Base-by-base conservation (phyloP, 53 echinoderm and acorn worm species). In the Mesocentrotus franciscanus region DNA sequence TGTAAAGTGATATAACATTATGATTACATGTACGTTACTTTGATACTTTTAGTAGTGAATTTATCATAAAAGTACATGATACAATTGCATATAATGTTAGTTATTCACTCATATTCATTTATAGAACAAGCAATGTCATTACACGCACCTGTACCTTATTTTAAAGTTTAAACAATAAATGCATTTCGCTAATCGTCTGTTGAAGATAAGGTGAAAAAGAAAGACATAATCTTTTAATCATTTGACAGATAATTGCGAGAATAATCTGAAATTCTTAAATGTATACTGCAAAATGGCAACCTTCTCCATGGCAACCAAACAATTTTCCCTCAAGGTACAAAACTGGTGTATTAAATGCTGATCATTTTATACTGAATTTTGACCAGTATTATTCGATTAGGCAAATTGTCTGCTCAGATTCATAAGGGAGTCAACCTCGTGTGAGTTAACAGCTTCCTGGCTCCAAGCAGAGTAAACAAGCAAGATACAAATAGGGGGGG, bases 1-100 rank as follows among this genome's bases (percentile, higher is more conserved):
- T 57, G 84, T 58, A 58, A 58, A 87, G 58, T 87, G 87, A 87
- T 58, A 85, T 16, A 79, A 79, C 30, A 78, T 15, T 8, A 34
- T 78, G 34, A 78, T 78, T 78, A 1, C 1, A 78, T 78, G 24
- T 64, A 85, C 85, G 7, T 85, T 55, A 49, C 85, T 79, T 85
- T 85, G 85, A 85, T 85, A 87, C 42, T 9, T 14, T 87, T 29
- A 87, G 87, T n/a, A 57, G 87, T 87, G 14, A 26, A 87, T 8
- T 57, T 24, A 85, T 22, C 85, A 87, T 13, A 20, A 87, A 59
- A 87, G 87, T 87, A 57, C 81, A 78, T 85, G 24, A 85, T 85
- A 85, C 26, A 10, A 58, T 58, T 58, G 87, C 58, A 87, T 84
- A 55, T 49, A 84, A 84, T 84, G 49, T 57, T 39, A 36, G 58